A percentile compares a stretch with the other conserved stretches of the same genome.
Evolutionary conservation across 35 echinoderm and acorn worm species (phyloP).

Genomic region (Heliocidaris erythrogramma): DNA sequence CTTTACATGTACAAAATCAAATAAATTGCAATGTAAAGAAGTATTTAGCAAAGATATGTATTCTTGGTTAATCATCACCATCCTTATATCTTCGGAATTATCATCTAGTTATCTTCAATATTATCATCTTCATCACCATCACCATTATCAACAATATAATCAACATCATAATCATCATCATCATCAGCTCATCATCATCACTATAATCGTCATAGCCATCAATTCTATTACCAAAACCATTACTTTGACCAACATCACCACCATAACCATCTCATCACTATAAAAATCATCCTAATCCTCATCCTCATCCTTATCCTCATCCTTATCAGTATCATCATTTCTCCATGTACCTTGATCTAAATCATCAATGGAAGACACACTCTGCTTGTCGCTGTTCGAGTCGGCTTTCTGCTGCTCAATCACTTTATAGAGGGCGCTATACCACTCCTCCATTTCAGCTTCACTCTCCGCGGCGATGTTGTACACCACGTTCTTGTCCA

Average conservation of each 20-base stretch:
- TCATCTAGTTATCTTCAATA: not conserved
- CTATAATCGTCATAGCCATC: not conserved
- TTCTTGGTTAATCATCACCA: not conserved
- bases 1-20: too few species aligned
- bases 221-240: too few species aligned
- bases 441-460: slow-evolving; percentile 87
- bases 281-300: not conserved
- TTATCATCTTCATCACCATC: not conserved
- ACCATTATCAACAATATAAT: not conserved
- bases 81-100: not conserved
- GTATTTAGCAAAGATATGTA: not conserved
- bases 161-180: slow-evolving; percentile 55
- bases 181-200: slow-evolving; percentile 52
- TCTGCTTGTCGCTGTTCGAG: slow-evolving; percentile 82
- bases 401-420: slow-evolving; percentile 86
- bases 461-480: slow-evolving; percentile 91
- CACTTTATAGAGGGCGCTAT: slow-evolving; percentile 74
- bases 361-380: slow-evolving; percentile 89
- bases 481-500: slow-evolving; percentile 70
- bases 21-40: too few species aligned
- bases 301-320: not conserved
- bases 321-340: not conserved
- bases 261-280: too few species aligned
- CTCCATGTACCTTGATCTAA: slow-evolving; percentile 65
- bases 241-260: too few species aligned